Base-by-base conservation (phyloP, 2,113 vertebrate species). In the Lepisosteus oculatus region DNA sequence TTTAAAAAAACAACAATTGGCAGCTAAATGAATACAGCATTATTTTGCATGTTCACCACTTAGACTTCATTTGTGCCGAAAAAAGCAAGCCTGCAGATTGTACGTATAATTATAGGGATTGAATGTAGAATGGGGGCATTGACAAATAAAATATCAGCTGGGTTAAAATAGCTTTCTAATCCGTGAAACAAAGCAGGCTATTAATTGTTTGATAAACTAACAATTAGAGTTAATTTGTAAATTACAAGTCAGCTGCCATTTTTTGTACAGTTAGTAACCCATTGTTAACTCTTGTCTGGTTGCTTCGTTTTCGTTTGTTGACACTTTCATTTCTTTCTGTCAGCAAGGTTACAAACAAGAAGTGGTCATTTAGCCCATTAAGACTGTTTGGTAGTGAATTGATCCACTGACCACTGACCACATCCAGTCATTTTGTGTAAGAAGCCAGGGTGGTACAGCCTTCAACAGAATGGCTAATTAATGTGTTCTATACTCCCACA, bases 81-180 rank as follows among this genome's bases (percentile, higher is more conserved):
- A 70, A 56, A 73, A 61, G n/a, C 14, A 51, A 59, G 15, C 64
- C 76, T 68, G 14, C 51, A 62, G 61, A 65, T 45, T 41, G 64
- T 66, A 69, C 41, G 67, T 83, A 74, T 79, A 80, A 86, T 87
- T 85, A 85, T 83, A 81, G 62, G 77, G 80, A 74, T 57, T 57
- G 78, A 70, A 6, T 59, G 57, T n/a, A 70, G 71, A 45, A 71
- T 78, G 72, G 66, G 29, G 78, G 80, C 82, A 76, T 78, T 71
- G 72, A 87, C 81, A 86, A 86, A 85, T 84, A 83, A 73, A 83
- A 73, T 76, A 86, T 85, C 77, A 77, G 77, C 81, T 79, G 75
- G 63, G 77, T 76, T 67, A 86, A 86, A 84, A 86, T 83, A 86
- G 69, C 77, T 57, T 65, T 78, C 70, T 73, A 76, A 75, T 68